A percentile compares a stretch with the other conserved stretches of the same genome.
Conservation (phyloP, 2,797 vertebrate genomes). For the Mico argentatus region DNA sequence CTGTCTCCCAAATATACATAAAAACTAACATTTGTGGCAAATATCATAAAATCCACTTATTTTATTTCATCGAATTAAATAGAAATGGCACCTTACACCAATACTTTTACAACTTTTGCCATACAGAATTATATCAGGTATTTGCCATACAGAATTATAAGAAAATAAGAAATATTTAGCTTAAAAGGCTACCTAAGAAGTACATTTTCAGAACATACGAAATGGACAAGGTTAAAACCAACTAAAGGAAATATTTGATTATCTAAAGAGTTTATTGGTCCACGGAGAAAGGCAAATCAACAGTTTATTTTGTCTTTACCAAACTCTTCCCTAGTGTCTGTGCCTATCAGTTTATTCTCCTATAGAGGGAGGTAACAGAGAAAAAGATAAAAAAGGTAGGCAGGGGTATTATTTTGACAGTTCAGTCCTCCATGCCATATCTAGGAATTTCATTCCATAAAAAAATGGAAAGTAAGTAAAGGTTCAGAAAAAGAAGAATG, state of each 20-base stretch:
- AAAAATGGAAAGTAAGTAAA: neutral
- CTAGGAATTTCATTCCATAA: neutral
- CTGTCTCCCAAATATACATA: neutral
- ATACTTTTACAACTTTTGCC: neutral
- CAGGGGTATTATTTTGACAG: neutral
- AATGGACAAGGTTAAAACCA: neutral
- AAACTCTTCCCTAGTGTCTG: neutral
- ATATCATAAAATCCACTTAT: neutral
- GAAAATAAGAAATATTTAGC: conserved; percentile 18
- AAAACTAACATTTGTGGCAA: neutral
- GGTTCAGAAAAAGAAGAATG: neutral
- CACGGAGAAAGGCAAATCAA: neutral
- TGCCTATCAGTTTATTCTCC: neutral
- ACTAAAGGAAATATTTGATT: neutral
- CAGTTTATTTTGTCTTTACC: neutral
- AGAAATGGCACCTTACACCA: neutral
- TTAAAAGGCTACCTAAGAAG: neutral
- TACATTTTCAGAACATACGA: neutral
- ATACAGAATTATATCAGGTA: neutral
- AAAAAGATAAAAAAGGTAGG: neutral
- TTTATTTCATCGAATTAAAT: neutral
- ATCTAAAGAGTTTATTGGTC: neutral
- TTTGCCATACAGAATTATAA: neutral
- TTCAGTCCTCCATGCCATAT: neutral
- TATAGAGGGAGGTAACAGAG: neutral